A percentile compares a stretch with the other conserved stretches of the same genome.
These are phyloP conservation scores for Elephas maximus DNA, from an alignment of 2,113 vertebrate species.

Conservation along the genomic window DNA sequence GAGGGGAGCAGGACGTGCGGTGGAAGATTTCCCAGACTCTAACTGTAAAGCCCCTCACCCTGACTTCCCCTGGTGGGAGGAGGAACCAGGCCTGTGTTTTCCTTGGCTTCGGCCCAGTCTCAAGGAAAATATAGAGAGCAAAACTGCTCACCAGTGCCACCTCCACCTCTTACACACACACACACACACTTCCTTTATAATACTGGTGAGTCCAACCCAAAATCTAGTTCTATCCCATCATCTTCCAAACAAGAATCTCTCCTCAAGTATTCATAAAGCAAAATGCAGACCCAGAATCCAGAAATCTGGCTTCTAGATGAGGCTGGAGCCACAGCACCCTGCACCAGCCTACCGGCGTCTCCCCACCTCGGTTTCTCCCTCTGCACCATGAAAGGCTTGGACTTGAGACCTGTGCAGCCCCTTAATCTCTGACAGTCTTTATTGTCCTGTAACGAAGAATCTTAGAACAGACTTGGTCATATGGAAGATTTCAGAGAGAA, in stretches of 20 bases:
- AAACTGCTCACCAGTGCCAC: conserved; percentile 24
- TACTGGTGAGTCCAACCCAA: background rate
- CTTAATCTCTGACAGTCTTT: background rate
- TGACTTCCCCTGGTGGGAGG: conserved; percentile 61
- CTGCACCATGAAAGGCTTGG: background rate
- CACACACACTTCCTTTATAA: background rate
- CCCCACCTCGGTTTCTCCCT: background rate
- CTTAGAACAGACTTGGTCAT: background rate
- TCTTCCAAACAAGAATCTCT: background rate
- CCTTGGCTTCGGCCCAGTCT: conserved; percentile 76
- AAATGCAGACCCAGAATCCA: background rate
- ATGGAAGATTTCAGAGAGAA: conserved; percentile 1
- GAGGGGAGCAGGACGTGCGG: background rate
- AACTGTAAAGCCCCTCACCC: conserved; percentile 70
- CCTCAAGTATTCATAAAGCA: background rate
- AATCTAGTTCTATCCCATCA: background rate
- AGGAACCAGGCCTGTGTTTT: conserved; percentile 57
- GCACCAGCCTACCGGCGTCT: background rate
- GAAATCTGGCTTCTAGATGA: background rate
- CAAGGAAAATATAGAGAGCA: conserved; percentile 49
- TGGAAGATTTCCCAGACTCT: conserved; percentile 75
- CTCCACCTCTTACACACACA: background rate
- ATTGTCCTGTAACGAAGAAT: background rate
- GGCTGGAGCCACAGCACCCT: background rate
- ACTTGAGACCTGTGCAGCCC: background rate